Percentiles rank a stretch among this genome's conserved stretches.
Evolutionary conservation across 2,113 vertebrate genomes (phyloP).

Genomic region (Capreolus pygargus): DNA sequence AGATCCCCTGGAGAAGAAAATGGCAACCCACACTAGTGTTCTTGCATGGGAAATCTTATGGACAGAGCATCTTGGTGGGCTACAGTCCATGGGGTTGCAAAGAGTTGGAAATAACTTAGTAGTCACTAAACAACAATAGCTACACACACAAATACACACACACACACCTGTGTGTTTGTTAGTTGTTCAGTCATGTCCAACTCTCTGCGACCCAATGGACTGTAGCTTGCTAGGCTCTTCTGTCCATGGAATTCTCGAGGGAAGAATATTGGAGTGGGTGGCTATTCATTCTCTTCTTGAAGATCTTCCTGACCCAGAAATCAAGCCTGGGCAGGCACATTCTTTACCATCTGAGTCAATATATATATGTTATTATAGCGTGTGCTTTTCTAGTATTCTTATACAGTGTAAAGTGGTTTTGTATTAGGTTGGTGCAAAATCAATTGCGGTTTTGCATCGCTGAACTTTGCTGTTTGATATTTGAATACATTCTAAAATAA

Average conservation of each 20-base stretch:
- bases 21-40: background rate
- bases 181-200: background rate
- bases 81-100: background rate
- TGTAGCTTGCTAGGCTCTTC: background rate
- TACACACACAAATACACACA: background rate
- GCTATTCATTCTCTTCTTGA: background rate
- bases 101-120: background rate
- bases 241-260: background rate
- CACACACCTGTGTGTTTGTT: background rate
- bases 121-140: background rate
- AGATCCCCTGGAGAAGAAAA: background rate
- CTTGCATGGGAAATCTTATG: background rate
- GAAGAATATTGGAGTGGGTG: background rate
- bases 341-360: background rate
- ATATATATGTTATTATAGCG: background rate
- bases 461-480: background rate
- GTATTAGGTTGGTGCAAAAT: background rate
- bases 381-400: background rate
- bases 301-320: background rate
- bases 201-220: background rate
- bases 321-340: background rate
- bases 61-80: background rate
- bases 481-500: background rate
- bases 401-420: background rate
- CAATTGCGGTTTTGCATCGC: background rate